Base-by-base conservation (phyloP, 2,888 invertebrate species). In the Noctua comes region DNA sequence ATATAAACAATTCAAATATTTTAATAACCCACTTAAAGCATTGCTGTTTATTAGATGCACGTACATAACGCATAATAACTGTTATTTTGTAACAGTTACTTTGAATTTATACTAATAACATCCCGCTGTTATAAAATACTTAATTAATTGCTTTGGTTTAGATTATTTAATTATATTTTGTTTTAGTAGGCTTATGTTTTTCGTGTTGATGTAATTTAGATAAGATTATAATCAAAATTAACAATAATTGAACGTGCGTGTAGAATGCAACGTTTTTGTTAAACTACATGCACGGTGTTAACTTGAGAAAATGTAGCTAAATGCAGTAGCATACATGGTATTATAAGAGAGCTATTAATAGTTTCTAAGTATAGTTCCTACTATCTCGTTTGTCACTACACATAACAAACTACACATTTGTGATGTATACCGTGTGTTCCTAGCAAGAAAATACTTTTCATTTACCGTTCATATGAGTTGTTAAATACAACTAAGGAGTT, bases 1-100 rank as follows among this genome's bases (percentile, higher is more conserved):
- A 16, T 57, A 21, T n/a, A 48, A 66, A 43, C 11, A 27, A 43
- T 65, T 59, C 2, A 18, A 46, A 70, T n/a, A 36, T 59, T 59
- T 66, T 46, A 70, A 51, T 70, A 65, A 80, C 59, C 62, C 54
- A 80, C 62, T 48, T 46, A n/a, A 31, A 48, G 1, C 66, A 62
- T 54, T 71, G 10, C n/a, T 48, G 43, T 48, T 80, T 62, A 81
- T 43, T 81, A 85, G 7, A 72, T 40, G n/a, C 68, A 85, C 40
- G 46, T 46, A 85, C 72, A 68, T 36, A 72, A 46, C 40, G 70
- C 18, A 68, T 54, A 71, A 72, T 80, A 62, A 68, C 62, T 31
- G 73, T 68, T 68, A 71, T 66, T 80, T 80, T 81, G 81, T 68
- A 81, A 81, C 59, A 8, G 59, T 85, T 80, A 71, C 27, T 48